Percentiles rank a stretch among this genome's conserved stretches.
phyloP scores from a whole-genome alignment of 2,797 vertebrate species.

The Semotilus atromaculatus region DNA sequence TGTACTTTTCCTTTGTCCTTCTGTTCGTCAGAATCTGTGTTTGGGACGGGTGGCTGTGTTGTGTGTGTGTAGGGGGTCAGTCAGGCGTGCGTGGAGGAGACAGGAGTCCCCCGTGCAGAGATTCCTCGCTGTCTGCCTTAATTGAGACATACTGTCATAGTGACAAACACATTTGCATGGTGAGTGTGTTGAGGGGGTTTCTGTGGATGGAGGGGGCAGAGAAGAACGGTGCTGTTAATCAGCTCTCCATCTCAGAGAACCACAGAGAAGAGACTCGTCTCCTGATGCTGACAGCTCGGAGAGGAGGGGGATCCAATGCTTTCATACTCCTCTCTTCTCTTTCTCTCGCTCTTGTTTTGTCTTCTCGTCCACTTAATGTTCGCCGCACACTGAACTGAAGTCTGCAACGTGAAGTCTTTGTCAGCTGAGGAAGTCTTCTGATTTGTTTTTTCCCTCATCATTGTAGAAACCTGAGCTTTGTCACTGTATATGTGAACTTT shows the following conservation, averaged over 20 bases:
- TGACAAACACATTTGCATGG: constrained; percentile 98
- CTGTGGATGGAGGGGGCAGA: constrained; percentile 54
- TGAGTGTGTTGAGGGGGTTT: constrained; percentile 79
- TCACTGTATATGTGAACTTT: background rate
- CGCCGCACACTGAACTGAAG: background rate
- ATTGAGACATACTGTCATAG: constrained; percentile 98
- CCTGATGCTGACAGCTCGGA: constrained; percentile 81
- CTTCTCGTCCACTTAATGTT: constrained; percentile 21
- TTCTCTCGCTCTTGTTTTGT: constrained; percentile 5
- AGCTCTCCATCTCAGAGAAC: constrained; percentile 84
- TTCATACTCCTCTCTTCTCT: constrained; percentile 22
- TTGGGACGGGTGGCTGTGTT: constrained; percentile 31
- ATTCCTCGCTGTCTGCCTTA: constrained; percentile 83
- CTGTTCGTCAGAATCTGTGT: constrained; percentile 21
- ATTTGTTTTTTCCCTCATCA: background rate
- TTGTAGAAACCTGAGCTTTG: background rate
- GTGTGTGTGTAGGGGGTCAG: constrained; percentile 80
- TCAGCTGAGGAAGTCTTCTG: constrained; percentile 25
- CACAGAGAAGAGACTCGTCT: constrained; percentile 75
- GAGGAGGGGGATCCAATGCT: constrained; percentile 44
- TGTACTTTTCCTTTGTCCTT: constrained; percentile 42
- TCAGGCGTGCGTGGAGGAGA: constrained; percentile 80
- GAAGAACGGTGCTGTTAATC: constrained; percentile 89
- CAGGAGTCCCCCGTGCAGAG: constrained; percentile 72
- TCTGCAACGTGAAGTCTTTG: constrained; percentile 5